Evolutionary conservation across 2,888 invertebrate genomes (phyloP), one percentile per base, ranked within the genome.

Genomic region (Anorthoa munda): DNA sequence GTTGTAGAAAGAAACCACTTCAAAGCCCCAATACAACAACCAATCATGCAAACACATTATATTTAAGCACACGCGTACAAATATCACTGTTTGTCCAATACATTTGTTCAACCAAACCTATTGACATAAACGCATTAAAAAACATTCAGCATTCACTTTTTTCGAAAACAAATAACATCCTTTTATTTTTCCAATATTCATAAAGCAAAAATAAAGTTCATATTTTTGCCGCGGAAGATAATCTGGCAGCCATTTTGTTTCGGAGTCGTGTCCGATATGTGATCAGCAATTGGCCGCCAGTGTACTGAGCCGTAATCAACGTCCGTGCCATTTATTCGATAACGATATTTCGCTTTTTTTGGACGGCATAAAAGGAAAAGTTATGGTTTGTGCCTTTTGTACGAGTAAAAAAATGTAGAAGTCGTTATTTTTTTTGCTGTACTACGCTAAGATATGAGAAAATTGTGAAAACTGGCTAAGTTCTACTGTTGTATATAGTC

Each of bases 261-360:
- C 69, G 75, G 77, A 76, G 69, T 61, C 65, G 78, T 75, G 83
- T 83, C 68, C 69, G 87, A 85, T 84, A 86, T 81, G 80, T 83
- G 75, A 85, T 83, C 85, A 83, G 86, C 86, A 87, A 90, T 89
- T 88, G 90, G 82, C 82, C 79, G 67, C 82, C 79, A 85, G 89
- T 85, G 81, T 84, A 86, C 84, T 82, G 86, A 79, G 74, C 78
- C 77, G 83, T 81, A 81, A 86, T 86, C 86, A 86, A 83, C 83
- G 77, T 84, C 61, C 77, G 68, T 66, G 64, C 72, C 80, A 84
- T 82, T 84, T 84, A 86, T 81, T 81, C 75, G 78, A 81, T 76
- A 81, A 76, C 83, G 66, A 68, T 83, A 75, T 79, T 86, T 82
- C 67, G 58, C 53, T 64, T 81, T 80, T n/a, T 86, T 79, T 59